Percentiles rank a stretch among this genome's conserved stretches.
Evolutionary conservation across 1,140 invertebrate genomes (phyloP).

Genomic region (Streblospio benedicti): DNA sequence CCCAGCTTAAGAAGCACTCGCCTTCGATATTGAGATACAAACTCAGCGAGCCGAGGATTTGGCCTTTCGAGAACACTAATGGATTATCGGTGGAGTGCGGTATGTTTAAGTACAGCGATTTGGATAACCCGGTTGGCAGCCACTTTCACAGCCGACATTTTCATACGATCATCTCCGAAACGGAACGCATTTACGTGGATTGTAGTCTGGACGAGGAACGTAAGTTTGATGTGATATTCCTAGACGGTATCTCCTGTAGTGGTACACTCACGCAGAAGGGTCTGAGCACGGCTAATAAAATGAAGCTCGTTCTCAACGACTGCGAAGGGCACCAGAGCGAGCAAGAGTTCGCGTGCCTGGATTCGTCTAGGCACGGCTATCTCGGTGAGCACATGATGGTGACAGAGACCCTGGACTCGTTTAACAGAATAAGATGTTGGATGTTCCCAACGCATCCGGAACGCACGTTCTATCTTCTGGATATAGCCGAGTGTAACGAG

Average conservation of each 20-base stretch:
- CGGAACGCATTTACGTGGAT: not conserved
- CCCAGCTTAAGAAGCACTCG: slow-evolving; percentile 1
- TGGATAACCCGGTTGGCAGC: not conserved
- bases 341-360: not conserved
- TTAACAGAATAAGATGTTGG: not conserved
- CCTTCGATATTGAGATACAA: not conserved
- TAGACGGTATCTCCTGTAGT: not conserved
- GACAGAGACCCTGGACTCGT: not conserved
- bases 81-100: slow-evolving; percentile 3
- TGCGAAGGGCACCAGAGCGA: not conserved
- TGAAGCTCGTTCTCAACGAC: no score
- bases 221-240: slow-evolving; percentile 3
- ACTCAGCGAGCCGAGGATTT: slow-evolving; percentile 5
- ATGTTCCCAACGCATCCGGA: not conserved
- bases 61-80: slow-evolving; percentile 2
- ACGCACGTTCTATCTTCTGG: not conserved
- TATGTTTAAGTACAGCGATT: not conserved
- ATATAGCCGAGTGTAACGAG: not conserved
- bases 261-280: not conserved
- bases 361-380: not conserved
- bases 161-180: not conserved
- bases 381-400: not conserved
- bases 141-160: slow-evolving; percentile 1
- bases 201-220: slow-evolving; percentile 4
- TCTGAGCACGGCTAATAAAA: not conserved